These are phyloP conservation scores for Pantherophis guttatus DNA, from an alignment of 2,113 vertebrate species.

Conservation along the genomic window DNA sequence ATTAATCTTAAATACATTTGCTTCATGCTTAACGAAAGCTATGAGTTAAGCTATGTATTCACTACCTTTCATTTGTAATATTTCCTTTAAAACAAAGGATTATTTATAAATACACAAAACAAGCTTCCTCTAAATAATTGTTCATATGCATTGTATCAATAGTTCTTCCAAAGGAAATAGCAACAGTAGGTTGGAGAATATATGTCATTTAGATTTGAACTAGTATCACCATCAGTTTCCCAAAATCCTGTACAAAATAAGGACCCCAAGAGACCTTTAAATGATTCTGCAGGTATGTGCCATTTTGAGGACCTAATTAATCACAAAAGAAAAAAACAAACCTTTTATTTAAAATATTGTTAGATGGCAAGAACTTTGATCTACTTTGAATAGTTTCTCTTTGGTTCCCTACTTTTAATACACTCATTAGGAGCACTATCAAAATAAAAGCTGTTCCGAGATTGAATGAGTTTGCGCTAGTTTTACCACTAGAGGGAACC, in stretches of 20 bases:
- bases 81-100: neutral
- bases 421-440: neutral
- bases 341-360: neutral
- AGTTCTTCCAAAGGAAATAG: neutral
- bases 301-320: neutral
- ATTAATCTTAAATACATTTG: neutral
- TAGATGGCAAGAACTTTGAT: neutral
- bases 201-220: neutral
- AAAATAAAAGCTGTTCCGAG: neutral
- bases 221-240: neutral
- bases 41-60: neutral
- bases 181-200: neutral
- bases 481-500: constrained; percentile 11
- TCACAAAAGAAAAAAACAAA: neutral
- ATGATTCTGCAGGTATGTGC: too few species aligned
- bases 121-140: neutral
- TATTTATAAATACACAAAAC: neutral
- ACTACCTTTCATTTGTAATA: neutral
- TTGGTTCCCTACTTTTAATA: neutral
- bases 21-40: neutral
- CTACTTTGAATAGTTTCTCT: neutral
- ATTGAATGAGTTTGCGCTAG: neutral
- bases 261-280: neutral
- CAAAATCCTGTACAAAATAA: neutral
- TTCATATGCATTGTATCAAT: neutral